These are phyloP conservation scores for Myiozetetes cayanensis DNA, from an alignment of 2,113 vertebrate species.

Conservation along the genomic window DNA sequence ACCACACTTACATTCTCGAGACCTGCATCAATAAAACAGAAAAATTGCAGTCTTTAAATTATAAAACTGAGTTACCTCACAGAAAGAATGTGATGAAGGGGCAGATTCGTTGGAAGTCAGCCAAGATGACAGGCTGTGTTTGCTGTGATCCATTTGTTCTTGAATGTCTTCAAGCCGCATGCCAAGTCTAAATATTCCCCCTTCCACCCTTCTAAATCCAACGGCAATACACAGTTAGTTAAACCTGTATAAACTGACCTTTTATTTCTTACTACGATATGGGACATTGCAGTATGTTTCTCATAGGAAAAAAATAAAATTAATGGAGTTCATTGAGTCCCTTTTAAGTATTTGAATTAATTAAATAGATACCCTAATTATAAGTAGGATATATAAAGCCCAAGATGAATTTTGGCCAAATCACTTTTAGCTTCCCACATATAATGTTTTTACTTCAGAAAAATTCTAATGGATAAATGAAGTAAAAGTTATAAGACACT, in stretches of 20 bases:
- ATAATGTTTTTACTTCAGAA: not conserved
- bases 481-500: not conserved
- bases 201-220: conserved; percentile 81
- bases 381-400: not conserved
- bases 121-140: conserved; percentile 24
- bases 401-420: not conserved
- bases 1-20: not conserved
- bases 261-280: not conserved
- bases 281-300: not conserved
- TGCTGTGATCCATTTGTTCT: conserved; percentile 77
- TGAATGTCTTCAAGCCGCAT: conserved; percentile 83
- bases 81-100: not conserved
- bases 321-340: not conserved
- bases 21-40: not conserved
- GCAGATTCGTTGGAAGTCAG: not conserved
- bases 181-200: conserved; percentile 85
- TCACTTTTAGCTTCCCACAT: not conserved
- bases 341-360: not conserved
- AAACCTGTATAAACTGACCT: not conserved
- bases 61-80: conserved; percentile 74
- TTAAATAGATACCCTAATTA: not conserved
- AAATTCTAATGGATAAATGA: not conserved
- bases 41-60: not conserved
- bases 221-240: conserved; percentile 9
- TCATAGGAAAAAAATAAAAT: not conserved